Percentiles rank a stretch among this genome's conserved stretches.
Conservation (phyloP, 1,140 invertebrate species). For the Parapsyche elsis region DNA sequence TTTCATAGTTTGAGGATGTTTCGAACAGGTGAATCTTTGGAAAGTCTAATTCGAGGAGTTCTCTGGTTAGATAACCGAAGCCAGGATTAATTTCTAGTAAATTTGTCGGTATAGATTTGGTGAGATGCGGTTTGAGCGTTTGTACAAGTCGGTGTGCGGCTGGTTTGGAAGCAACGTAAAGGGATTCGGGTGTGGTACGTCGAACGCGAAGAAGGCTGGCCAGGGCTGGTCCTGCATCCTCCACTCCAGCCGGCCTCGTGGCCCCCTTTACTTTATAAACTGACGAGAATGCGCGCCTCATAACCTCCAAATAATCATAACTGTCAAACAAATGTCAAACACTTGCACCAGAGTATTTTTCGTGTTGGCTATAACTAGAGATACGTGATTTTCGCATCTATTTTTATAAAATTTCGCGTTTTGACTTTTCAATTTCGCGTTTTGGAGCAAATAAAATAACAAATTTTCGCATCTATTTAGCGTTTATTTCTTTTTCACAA, state of each 20-base stretch:
- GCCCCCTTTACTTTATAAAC: no score
- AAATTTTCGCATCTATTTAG: no score
- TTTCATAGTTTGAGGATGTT: not conserved
- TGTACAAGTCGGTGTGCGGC: not conserved
- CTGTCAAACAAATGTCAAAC: not conserved
- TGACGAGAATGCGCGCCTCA: not conserved
- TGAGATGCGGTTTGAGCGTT: not conserved
- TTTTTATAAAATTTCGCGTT: no score
- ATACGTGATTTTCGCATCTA: no score
- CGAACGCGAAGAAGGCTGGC: not conserved
- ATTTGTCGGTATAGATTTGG: not conserved
- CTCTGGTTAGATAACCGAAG: not conserved
- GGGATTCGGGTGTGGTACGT: not conserved
- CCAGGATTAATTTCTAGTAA: conserved; percentile 25
- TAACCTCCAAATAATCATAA: not conserved
- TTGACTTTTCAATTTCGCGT: no score
- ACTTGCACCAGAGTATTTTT: no score
- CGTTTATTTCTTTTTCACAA: no score
- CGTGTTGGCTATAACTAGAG: no score
- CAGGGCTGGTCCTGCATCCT: not conserved
- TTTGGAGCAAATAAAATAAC: no score
- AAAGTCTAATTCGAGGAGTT: not conserved
- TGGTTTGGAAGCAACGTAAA: not conserved
- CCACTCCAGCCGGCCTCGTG: no score
- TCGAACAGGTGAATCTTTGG: conserved; percentile 6